These are phyloP conservation scores for Flexamia atlantica DNA, from an alignment of 2,888 invertebrate genomes.

Conservation along the genomic window DNA sequence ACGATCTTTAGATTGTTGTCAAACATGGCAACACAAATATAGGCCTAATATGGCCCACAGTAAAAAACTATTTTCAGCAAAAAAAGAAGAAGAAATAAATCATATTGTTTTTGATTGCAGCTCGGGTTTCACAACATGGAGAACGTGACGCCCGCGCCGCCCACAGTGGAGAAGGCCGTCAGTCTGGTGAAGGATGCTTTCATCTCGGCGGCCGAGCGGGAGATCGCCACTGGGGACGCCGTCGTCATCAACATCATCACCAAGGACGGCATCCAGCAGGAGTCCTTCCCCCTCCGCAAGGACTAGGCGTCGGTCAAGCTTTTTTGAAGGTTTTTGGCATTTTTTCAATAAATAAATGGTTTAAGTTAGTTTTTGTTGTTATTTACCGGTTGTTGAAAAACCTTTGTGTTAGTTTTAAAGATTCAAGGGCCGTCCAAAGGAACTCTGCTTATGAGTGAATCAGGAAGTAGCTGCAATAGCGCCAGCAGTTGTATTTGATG, in stretches of 20 bases:
- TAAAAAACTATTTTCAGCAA: too few species aligned
- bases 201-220: conserved; percentile 98
- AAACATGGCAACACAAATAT: too few species aligned
- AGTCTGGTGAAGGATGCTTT: conserved; percentile 96
- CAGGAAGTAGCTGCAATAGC: too few species aligned
- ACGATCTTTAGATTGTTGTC: too few species aligned
- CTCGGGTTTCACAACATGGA: conserved; percentile 94
- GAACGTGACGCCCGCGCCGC: conserved; percentile 80
- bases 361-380: conserved; percentile 1
- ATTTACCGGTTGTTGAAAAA: background rate
- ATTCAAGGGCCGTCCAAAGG: too few species aligned
- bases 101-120: too few species aligned
- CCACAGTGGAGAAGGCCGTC: conserved; percentile 89
- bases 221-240: conserved; percentile 97
- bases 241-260: conserved; percentile 92
- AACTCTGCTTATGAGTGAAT: too few species aligned
- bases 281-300: conserved; percentile 86
- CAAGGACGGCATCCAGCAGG: conserved; percentile 88
- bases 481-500: too few species aligned
- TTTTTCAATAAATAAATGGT: conserved; percentile 56
- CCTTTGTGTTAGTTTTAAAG: too few species aligned
- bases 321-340: conserved; percentile 63
- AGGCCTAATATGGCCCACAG: too few species aligned
- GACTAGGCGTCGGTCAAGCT: conserved; percentile 82
- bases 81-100: too few species aligned